Evolutionary conservation across 2,113 vertebrate species (phyloP), one percentile per base, ranked within the genome.

Genomic region (Eptatretus burgeri): DNA sequence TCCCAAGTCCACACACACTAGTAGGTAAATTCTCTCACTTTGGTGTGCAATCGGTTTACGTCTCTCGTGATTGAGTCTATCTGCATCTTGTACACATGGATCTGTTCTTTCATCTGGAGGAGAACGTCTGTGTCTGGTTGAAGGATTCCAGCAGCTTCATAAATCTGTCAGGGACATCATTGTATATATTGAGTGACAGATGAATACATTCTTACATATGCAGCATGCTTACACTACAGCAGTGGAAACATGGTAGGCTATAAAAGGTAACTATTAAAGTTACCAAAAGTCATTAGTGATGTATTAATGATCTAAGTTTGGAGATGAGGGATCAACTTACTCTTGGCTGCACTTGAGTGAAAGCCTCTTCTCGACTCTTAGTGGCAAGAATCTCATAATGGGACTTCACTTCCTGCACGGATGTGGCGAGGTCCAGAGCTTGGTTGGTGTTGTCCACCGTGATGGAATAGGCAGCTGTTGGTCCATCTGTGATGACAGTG

Each of bases 401-500:
- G 10, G 65, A 4, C 67, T 74, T 73, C 65, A 74, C 70, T 2
- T 75, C 73, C 1, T 64, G 16, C 62, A 75, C 68, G 13, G 73
- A 73, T 12, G 73, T 50, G 51, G 71, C 72, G 62, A 75, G 71
- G 65, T 74, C 72, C 14, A 69, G 64, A 2, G 74, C 71, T 52
- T 75, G 74, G 7, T 70, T 71, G 1, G 71, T 65, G 64, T 75
- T 74, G 66, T 73, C 70, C 64, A 76, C 72, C 1, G 72, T 74
- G 66, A 75, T 74, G 63, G 73, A 76, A 66, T 74, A 65, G 9
- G 73, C 74, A n/a, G 75, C 73, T 65, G 68, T 74, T 65, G 71
- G 52, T 18, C 71, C 68, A 49, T 71, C 70, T 2, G 67, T 71
- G 50, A 74, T 64, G n/a, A 74, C 69, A 66, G 70, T 73, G 56